Base-by-base conservation (phyloP, 2,888 invertebrate species). In the Thecocarcelia acutangulata region DNA sequence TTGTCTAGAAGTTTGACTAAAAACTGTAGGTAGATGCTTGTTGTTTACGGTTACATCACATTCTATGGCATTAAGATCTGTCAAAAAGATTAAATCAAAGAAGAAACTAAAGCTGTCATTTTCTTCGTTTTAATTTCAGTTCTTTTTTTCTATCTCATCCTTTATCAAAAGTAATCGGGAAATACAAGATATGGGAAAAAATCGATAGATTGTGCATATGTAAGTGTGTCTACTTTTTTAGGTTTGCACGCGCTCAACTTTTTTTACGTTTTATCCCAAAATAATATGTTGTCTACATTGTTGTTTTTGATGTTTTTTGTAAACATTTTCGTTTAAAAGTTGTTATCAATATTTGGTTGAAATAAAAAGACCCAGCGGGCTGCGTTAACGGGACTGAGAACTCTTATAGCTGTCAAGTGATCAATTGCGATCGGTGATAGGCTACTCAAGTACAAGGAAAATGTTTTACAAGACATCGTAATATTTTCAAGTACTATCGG, bases 141-240 rank as follows among this genome's bases (percentile, higher is more conserved):
- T 37, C 46, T 42, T 1, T 40, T 11, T 15, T 48, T 3, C 1
- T 17, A 9, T 44, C 17, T 33, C 59, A 74, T 74, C 74, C 82
- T 82, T 74, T 56, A 82, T 82, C 66, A 59, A 42, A 70, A 33
- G 78, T 78, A 78, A 70, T 75, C 82, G 70, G 70, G 66, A 48
- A 37, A 70, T 66, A 73, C 19, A 61, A 37, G 52, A 61, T 58
- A n/a, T 17, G 19, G 80, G 28, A 28, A 28, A 28, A 28, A 28
- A 6, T 28, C 6, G 28, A 28, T 28, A 28, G 6, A 28, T 28
- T 28, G n/a, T n/a, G n/a, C 6, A 6, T 28, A 28, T 28, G 28
- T 28, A 64, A 33, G 40, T 64, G 68, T 48, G 42, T 42, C 3
- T 11, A 58, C 9, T 13, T 37, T 6, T 13, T 8, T 21, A n/a